Percentiles rank a stretch among this genome's conserved stretches.
Conservation (phyloP, 2,888 invertebrate genomes). For the Lycaena phlaeas region DNA sequence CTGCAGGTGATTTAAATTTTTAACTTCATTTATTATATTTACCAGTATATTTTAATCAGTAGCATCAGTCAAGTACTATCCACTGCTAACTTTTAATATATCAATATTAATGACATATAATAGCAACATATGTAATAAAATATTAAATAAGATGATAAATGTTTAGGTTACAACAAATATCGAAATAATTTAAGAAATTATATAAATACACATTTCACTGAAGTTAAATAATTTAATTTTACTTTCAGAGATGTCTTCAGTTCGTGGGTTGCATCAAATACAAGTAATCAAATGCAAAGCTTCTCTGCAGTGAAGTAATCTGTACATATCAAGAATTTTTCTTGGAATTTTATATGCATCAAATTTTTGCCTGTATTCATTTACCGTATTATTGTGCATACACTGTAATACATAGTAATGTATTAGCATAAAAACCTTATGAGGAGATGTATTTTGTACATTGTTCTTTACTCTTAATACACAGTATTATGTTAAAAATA, state of each 20-base stretch:
- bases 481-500: conserved; percentile 5
- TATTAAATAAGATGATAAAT: no score
- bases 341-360: conserved; percentile 1
- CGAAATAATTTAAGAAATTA: neutral
- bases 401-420: no score
- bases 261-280: conserved; percentile 90
- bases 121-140: no score
- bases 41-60: no score
- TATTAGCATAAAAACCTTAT: neutral
- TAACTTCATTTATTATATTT: no score
- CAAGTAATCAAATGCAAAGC: conserved; percentile 84
- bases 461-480: neutral
- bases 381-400: neutral
- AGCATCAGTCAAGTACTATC: no score
- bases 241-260: conserved; percentile 89
- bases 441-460: neutral
- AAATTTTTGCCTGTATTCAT: neutral
- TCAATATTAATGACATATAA: no score
- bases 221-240: conserved; percentile 25
- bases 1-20: conserved; percentile 77
- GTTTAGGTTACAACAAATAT: no score
- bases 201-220: neutral
- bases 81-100: no score
- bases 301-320: conserved; percentile 85
- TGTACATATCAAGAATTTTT: conserved; percentile 21